Conservation (phyloP, 2,113 vertebrate species). For the Jacana jacana region DNA sequence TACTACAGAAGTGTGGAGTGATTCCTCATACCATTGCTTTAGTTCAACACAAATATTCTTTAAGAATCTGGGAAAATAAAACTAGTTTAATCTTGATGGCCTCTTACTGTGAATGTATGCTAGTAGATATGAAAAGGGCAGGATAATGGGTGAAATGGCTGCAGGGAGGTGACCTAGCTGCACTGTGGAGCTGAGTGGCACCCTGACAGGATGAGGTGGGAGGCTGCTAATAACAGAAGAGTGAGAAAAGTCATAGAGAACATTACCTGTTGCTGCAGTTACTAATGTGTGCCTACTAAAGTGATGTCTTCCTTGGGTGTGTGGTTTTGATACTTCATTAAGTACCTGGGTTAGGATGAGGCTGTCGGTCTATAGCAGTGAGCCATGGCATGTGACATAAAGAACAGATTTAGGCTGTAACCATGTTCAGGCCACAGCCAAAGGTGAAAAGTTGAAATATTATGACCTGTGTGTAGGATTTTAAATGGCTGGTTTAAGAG, state of each 20-base stretch:
- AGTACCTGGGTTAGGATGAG: not conserved
- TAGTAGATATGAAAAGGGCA: not conserved
- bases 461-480: not conserved
- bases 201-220: too few relatives aligned
- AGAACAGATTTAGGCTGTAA: not conserved
- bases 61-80: not conserved
- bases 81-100: not conserved
- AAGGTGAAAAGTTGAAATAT: not conserved
- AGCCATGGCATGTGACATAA: not conserved
- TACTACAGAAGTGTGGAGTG: not conserved
- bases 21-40: not conserved
- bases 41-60: not conserved
- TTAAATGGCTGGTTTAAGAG: not conserved
- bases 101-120: not conserved
- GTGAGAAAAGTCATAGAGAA: not conserved
- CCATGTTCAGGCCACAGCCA: not conserved
- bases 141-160: not conserved
- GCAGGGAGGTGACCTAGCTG: not conserved
- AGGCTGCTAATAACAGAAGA: fast-evolving
- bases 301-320: not conserved
- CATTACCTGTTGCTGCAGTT: not conserved
- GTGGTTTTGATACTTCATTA: not conserved
- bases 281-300: not conserved
- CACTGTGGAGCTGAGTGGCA: not conserved
- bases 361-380: too few relatives aligned